Evolutionary conservation across 2,888 invertebrate species (phyloP).

Genomic region (Cantharis nigra): DNA sequence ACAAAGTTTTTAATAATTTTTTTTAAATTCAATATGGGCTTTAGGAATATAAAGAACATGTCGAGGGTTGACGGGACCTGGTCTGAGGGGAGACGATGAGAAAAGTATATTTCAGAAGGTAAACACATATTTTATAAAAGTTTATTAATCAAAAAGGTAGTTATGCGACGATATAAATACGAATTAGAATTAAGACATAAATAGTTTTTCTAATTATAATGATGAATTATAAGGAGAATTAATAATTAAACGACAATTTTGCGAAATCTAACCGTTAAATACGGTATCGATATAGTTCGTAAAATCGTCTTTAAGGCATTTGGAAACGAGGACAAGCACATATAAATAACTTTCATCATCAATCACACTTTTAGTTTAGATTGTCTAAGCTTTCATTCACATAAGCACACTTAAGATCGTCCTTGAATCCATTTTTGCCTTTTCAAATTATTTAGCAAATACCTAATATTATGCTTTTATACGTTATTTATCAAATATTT

Average conservation of each 20-base stretch:
- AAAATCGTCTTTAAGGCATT: slow-evolving; percentile 41
- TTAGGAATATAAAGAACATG: too few species aligned
- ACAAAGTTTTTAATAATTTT: too few species aligned
- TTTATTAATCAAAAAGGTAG: neutral
- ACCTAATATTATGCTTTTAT: neutral
- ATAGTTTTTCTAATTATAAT: neutral
- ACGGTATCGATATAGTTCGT: slow-evolving; percentile 20
- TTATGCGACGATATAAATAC: neutral
- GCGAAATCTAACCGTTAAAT: neutral
- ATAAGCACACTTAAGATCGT: slow-evolving; percentile 49
- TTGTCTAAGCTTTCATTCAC: slow-evolving; percentile 18
- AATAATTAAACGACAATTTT: neutral
- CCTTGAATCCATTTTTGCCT: slow-evolving; percentile 48
- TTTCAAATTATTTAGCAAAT: neutral
- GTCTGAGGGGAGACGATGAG: too few species aligned
- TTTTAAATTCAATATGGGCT: too few species aligned
- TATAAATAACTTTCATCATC: slow-evolving; percentile 37
- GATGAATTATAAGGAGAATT: neutral
- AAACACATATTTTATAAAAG: neutral
- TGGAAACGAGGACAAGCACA: slow-evolving; percentile 54
- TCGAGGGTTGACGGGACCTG: too few species aligned
- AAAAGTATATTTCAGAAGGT: too few species aligned
- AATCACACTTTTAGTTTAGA: slow-evolving; percentile 35
- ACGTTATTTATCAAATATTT: neutral
- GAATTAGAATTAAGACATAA: neutral